Percentiles rank a stretch among this genome's conserved stretches.
Evolutionary conservation across 2,797 vertebrate species (phyloP).

Genomic region (Sebastolobus alascanus): DNA sequence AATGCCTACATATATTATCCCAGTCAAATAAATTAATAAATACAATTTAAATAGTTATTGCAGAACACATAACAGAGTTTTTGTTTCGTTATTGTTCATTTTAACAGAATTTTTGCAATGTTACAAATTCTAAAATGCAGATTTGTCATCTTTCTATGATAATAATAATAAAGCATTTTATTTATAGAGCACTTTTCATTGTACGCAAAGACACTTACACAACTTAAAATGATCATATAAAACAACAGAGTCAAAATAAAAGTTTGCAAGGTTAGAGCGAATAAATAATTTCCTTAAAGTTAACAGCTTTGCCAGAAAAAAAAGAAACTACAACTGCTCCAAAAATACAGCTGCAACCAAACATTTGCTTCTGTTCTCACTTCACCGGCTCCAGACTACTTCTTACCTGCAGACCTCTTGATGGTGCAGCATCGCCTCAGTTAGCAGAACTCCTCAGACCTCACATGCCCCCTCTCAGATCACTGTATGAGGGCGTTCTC

Average conservation of each 20-base stretch:
- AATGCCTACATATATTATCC: no score
- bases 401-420: neutral
- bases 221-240: no score
- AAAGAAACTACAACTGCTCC: neutral
- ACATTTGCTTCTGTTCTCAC: neutral
- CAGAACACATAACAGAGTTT: neutral
- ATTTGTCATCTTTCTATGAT: neutral
- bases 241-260: no score
- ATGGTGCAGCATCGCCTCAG: neutral
- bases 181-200: no score
- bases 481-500: neutral
- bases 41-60: no score
- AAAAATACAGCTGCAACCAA: neutral
- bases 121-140: neutral
- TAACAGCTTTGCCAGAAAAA: neutral
- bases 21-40: no score
- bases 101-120: neutral
- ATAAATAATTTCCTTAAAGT: neutral
- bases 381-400: neutral
- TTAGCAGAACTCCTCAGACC: neutral
- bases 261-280: neutral
- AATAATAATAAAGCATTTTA: no score
- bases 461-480: rapidly evolving
- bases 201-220: no score
- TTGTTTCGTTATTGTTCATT: neutral